Base-by-base conservation (phyloP, 2,888 invertebrate genomes). In the Ennomos fuscantarius region DNA sequence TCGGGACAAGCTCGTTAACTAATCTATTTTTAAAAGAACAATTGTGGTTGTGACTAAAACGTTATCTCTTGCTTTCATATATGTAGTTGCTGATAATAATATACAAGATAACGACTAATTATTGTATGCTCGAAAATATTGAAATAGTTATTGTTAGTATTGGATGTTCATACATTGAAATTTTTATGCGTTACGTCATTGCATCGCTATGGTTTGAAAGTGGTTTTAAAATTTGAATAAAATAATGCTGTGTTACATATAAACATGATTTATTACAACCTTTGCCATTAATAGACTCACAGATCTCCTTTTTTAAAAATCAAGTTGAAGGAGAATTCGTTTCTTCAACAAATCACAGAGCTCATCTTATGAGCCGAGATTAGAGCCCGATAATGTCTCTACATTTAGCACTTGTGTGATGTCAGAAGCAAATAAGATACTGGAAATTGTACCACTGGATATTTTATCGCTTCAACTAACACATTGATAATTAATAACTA, bases 361-460 rank as follows among this genome's bases (percentile, higher is more conserved):
- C 72, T 68, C 65, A 69, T 71, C 66, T 69, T 54, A 42, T 12
- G 51, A 55, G 52, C 32, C 48, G 52, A 55, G 55, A 44, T 60
- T 50, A 69, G 68, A 69, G 65, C 66, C 72, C 73, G 79, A 76
- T 76, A 76, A 82, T 81, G 73, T 67, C 58, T 70, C 83, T 86
- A 87, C 78, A 82, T 84, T 78, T 84, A 86, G 71, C 54, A 60
- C 15, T 24, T 66, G 68, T 71, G 71, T 85, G 86, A 84, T 82
- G 83, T 85, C 83, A 81, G 70, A 55, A 79, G 60, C 69, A 76
- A 69, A 69, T 73, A 72, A 73, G 80, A 79, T 77, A 63, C 79
- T 85, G 80, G 78, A 81, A 80, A 78, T 77, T 70, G 73, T 78
- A 74, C 69, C 70, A 70, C 71, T 79, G 73, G 69, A 74, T 69